These are phyloP conservation scores for Bubo blakistoni DNA, from an alignment of 2,113 vertebrate genomes.

Conservation along the genomic window DNA sequence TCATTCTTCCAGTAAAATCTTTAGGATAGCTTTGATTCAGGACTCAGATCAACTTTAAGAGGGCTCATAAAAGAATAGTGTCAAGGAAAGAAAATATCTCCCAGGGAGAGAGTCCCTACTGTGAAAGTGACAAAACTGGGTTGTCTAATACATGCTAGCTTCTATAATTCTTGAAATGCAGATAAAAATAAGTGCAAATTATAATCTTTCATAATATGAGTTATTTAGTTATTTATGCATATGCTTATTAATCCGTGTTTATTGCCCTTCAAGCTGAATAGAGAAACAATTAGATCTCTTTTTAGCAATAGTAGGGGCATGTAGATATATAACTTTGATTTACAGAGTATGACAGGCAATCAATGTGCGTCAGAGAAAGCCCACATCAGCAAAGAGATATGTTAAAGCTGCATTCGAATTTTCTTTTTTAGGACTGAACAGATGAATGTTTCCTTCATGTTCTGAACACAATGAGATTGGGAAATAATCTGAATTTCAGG, in stretches of 20 bases:
- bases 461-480: neutral
- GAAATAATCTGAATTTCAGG: neutral
- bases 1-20: neutral
- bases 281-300: constrained; percentile 17
- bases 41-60: neutral
- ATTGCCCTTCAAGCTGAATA: neutral
- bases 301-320: neutral
- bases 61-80: neutral
- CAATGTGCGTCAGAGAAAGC: constrained; percentile 16
- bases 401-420: neutral
- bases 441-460: neutral
- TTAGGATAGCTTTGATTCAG: neutral
- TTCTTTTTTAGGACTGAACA: neutral
- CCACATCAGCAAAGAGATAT: constrained; percentile 6
- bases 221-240: neutral
- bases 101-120: neutral
- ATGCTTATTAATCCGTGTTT: neutral
- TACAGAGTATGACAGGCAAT: constrained; percentile 34
- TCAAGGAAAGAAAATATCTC: neutral
- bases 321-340: constrained; percentile 34
- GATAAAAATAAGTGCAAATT: neutral
- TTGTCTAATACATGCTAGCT: neutral
- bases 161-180: neutral
- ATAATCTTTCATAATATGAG: neutral
- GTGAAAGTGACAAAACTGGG: neutral